Base-by-base conservation (phyloP, 1,140 invertebrate genomes). In the Carposina sasakii region DNA sequence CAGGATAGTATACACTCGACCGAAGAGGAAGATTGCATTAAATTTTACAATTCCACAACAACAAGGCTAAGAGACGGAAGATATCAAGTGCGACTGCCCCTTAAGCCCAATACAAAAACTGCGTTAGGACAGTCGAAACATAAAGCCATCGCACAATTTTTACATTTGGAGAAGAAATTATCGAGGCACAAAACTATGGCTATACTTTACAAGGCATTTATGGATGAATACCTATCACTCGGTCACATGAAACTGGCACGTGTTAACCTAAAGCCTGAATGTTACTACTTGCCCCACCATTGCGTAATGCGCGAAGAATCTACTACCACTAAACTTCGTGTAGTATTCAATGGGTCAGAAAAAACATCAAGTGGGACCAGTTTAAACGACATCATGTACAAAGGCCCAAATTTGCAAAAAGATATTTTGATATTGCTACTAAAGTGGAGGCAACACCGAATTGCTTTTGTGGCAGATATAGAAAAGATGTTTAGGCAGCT, bases 11-110 rank as follows among this genome's bases (percentile, higher is more conserved):
- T 5, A 8, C 9, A 24, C 5, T 28, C 44, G 12, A 5, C 31
- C 1, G 44, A 47, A 28, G 44, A 47, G 15, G 6, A 21, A 6
- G 9, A 47, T 2, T 47, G 44, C 17, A 19, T 37, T 10, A 4
- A 47, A 8, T 36, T 24, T 24, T 47, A 36, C 24, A n/a, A 36
- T 10, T 5, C 9, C 24, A 47, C 44, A 9, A 36, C 33, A n/a
- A 8, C 3, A 3, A 22, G 44, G 8, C 13, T 3, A 5, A 13
- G 10, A 5, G 34, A 47, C 20, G 44, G 44, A 9, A 8, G 33
- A 9, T 47, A 47, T 37, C 1, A 36, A 37, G 44, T 47, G 2
- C 2, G 21, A 47, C 21, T 47, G 3, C 44, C 44, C 8, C 28
- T 47, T 12, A 36, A 36, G 24, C 2, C 9, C 12, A 36, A 36